These are phyloP conservation scores for Sycobia sp. DNA, from an alignment of 1,140 invertebrate species.

Conservation along the genomic window DNA sequence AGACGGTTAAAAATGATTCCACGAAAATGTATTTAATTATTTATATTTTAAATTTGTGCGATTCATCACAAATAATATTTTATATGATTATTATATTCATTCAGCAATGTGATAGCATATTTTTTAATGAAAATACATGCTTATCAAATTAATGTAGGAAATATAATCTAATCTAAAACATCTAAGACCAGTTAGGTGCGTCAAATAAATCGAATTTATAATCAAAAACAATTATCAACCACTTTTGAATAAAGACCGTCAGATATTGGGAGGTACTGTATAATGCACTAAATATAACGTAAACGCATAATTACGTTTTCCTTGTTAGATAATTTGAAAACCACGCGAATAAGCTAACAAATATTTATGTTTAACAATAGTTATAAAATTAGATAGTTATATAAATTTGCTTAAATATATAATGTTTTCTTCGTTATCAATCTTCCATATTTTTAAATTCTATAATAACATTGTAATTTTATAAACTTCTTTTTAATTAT, in stretches of 20 bases:
- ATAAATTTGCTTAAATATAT: neutral
- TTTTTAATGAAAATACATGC: too few relatives aligned
- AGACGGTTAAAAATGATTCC: too few relatives aligned
- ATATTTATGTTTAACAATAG: neutral
- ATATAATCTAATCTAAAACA: constrained; percentile 27
- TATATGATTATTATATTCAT: too few relatives aligned
- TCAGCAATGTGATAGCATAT: neutral
- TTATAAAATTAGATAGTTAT: neutral
- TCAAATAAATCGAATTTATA: constrained; percentile 24
- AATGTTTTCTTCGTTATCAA: neutral
- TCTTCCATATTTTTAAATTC: constrained; percentile 4
- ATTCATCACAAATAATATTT: too few relatives aligned
- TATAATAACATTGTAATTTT: neutral
- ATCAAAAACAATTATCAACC: constrained; percentile 12
- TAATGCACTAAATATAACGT: constrained; percentile 42
- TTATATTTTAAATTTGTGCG: too few relatives aligned
- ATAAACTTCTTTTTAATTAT: neutral
- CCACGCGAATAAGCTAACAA: constrained; percentile 14
- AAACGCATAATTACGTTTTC: constrained; percentile 31
- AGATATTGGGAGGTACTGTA: constrained; percentile 46
- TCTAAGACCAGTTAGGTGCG: constrained; percentile 23
- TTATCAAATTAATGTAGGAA: too few relatives aligned
- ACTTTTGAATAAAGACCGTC: constrained; percentile 7
- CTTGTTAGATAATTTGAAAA: constrained; percentile 12
- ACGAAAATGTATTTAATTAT: too few relatives aligned